A percentile compares a stretch with the other conserved stretches of the same genome.
Conservation (phyloP, 2,113 vertebrate genomes). For the Apodemus speciosus region DNA sequence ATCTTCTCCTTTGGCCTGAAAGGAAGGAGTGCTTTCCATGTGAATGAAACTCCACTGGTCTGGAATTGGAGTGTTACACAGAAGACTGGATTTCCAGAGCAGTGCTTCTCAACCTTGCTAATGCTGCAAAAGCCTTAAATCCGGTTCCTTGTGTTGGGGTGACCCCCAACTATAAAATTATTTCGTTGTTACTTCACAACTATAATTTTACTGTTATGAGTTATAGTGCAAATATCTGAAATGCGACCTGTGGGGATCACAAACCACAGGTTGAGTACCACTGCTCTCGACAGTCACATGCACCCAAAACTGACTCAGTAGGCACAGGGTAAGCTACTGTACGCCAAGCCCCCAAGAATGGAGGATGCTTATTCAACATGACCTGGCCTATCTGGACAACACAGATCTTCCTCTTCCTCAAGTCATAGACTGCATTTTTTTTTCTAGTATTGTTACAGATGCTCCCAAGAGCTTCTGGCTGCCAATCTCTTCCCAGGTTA, state of each 20-base stretch:
- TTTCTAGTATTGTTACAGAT: neutral
- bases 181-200: neutral
- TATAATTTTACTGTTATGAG: neutral
- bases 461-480: neutral
- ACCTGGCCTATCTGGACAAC: neutral
- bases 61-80: neutral
- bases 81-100: neutral
- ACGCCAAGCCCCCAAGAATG: neutral
- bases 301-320: neutral
- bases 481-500: neutral
- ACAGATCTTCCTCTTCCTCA: neutral
- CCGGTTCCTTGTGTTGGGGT: neutral
- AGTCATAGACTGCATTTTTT: neutral
- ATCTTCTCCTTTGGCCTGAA: neutral
- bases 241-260: neutral
- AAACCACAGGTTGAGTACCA: neutral
- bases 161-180: neutral
- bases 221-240: neutral
- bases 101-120: neutral
- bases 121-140: neutral
- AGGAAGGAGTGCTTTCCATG: neutral
- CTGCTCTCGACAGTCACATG: too few relatives aligned
- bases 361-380: neutral
- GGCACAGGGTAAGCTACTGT: neutral
- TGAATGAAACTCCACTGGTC: neutral